Conservation (phyloP, 2,113 vertebrate species). For the Falco punctatus region DNA sequence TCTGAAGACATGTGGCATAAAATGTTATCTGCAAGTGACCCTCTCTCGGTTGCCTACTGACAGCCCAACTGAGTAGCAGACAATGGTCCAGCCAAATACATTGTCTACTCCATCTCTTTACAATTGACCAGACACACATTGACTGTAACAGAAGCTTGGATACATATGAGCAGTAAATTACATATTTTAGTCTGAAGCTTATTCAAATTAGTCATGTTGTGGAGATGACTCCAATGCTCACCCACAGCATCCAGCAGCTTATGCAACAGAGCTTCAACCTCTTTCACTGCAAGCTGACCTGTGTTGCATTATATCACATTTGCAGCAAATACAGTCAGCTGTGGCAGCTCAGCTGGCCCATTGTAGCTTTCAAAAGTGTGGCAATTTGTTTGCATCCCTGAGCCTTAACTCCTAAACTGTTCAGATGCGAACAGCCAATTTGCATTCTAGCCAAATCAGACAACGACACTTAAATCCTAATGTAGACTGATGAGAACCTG, state of each 20-base stretch:
- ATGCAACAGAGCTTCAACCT: not conserved
- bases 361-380: not conserved
- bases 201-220: not conserved
- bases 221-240: not conserved
- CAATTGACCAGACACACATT: fast-evolving
- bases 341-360: not conserved
- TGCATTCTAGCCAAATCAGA: not conserved
- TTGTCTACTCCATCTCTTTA: not conserved
- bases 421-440: not conserved
- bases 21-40: not conserved
- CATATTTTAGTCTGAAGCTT: not conserved
- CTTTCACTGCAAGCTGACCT: not conserved
- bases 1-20: not conserved
- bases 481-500: not conserved
- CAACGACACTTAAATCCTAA: not conserved
- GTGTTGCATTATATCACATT: not conserved
- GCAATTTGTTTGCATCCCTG: not conserved
- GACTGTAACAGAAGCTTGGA: not conserved
- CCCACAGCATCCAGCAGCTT: not conserved
- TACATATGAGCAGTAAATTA: not conserved
- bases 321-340: not conserved
- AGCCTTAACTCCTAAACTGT: not conserved
- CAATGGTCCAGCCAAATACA: not conserved
- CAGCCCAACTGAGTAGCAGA: not conserved
- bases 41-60: not conserved